Conservation (phyloP, 53 echinoderm and acorn worm genomes). For the Henricia sp. region DNA sequence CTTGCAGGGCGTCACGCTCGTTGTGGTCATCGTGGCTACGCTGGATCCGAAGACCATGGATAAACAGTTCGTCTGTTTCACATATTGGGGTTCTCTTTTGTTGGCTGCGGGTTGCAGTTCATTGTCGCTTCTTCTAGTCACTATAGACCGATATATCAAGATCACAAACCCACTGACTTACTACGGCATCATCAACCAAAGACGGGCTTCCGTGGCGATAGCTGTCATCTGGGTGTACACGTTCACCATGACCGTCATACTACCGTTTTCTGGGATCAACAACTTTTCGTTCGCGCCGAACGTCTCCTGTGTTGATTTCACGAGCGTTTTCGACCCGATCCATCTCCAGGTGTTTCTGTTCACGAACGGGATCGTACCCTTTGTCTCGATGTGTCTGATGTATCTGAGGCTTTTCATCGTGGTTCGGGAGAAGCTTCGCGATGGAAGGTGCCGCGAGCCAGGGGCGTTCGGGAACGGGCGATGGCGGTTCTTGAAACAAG, state of each 20-base stretch:
- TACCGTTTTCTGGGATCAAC: constrained; percentile 57
- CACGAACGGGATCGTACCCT: constrained; percentile 57
- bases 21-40: constrained; percentile 7
- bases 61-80: not conserved
- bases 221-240: constrained; percentile 53
- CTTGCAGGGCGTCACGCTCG: not conserved
- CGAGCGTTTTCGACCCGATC: constrained; percentile 58
- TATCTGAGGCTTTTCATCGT: constrained; percentile 54
- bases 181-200: constrained; percentile 15
- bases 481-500: constrained; percentile 27
- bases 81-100: constrained; percentile 59
- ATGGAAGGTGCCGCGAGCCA: not conserved
- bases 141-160: constrained; percentile 67
- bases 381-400: constrained; percentile 57
- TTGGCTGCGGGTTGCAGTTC: constrained; percentile 56
- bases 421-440: constrained; percentile 47
- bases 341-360: constrained; percentile 64
- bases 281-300: not conserved
- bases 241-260: constrained; percentile 21
- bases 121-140: constrained; percentile 56
- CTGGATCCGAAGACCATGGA: constrained; percentile 12
- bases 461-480: not conserved
- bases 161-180: constrained; percentile 49
- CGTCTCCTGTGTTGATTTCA: constrained; percentile 64
- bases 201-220: constrained; percentile 10